Conservation (phyloP, 2,113 vertebrate genomes). For the Heterotilapia buettikoferi region DNA sequence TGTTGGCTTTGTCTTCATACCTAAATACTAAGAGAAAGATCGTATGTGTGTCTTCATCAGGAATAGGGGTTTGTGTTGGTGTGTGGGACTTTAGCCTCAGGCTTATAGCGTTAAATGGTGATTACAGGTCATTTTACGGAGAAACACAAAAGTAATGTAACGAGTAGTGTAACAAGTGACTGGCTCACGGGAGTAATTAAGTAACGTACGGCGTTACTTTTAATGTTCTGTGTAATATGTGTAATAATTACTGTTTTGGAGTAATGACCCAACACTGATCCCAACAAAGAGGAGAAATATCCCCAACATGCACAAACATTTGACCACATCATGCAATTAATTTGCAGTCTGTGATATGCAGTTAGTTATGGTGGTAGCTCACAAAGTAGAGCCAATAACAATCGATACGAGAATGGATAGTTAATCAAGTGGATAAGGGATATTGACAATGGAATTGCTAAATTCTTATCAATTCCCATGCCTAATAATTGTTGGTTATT, state of each 20-base stretch:
- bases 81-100: background rate
- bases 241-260: background rate
- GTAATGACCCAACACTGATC: background rate
- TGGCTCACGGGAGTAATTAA: background rate
- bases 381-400: background rate
- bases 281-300: background rate
- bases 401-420: rapidly evolving
- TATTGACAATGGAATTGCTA: background rate
- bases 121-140: background rate
- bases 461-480: background rate
- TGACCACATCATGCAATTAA: background rate
- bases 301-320: background rate
- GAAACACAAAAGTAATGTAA: background rate
- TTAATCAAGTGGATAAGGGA: background rate
- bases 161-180: background rate
- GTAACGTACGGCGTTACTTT: background rate
- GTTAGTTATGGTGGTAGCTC: background rate
- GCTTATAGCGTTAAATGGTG: background rate
- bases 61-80: background rate
- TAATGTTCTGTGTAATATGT: background rate
- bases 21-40: background rate
- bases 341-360: background rate
- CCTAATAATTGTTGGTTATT: background rate
- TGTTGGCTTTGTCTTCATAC: background rate
- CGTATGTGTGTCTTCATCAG: rapidly evolving